Conservation (phyloP, 1,140 invertebrate species). For the Ceratitis capitata region DNA sequence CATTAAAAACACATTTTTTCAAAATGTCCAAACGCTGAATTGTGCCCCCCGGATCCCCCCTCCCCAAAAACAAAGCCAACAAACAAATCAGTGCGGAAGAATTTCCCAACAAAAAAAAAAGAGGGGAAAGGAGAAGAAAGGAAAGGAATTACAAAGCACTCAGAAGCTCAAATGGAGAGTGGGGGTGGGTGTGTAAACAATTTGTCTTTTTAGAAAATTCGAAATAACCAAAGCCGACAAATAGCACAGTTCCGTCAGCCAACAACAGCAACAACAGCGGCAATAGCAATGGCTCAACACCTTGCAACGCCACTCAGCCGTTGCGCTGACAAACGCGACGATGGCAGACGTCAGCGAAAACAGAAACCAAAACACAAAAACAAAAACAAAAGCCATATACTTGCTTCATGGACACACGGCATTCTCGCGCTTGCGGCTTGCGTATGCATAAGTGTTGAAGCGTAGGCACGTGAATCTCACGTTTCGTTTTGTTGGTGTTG, state of each 20-base stretch:
- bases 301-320: constrained; percentile 10
- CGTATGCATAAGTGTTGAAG: background rate
- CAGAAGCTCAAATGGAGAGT: background rate
- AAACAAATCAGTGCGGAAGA: background rate
- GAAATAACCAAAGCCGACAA: constrained; percentile 5
- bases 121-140: background rate
- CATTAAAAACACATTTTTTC: constrained; percentile 8
- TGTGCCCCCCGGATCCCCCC: background rate
- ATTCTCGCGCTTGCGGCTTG: no score
- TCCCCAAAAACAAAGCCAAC: no score
- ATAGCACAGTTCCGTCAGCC: background rate
- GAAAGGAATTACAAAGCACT: background rate
- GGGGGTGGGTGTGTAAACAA: background rate
- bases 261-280: background rate
- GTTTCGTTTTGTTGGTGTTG: background rate
- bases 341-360: background rate
- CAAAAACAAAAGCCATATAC: background rate
- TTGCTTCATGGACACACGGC: background rate
- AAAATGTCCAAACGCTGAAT: background rate
- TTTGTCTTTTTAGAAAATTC: background rate
- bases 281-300: background rate
- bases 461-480: background rate
- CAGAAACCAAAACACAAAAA: no score
- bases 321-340: background rate
- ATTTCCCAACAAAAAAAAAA: no score